A percentile compares a stretch with the other conserved stretches of the same genome.
Conservation (phyloP, 53 echinoderm and acorn worm genomes). For the Paelopatides confundens region DNA sequence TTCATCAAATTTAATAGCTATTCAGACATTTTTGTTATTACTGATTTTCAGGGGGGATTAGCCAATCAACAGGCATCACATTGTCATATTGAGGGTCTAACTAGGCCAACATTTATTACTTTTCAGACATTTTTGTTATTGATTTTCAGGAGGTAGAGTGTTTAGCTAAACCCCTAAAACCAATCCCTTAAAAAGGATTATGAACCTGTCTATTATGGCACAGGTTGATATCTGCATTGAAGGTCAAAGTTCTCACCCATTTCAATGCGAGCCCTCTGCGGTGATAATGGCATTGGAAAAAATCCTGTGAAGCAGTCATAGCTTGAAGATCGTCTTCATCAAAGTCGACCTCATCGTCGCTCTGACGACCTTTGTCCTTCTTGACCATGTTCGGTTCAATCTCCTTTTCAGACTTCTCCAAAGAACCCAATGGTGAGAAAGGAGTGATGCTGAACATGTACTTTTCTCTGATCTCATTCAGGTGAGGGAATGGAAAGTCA, state of each 20-base stretch:
- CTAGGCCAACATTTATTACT: no score
- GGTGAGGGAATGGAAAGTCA: slow-evolving; percentile 96
- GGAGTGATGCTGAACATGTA: slow-evolving; percentile 99
- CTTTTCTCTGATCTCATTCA: slow-evolving; percentile 98
- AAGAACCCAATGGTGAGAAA: slow-evolving; percentile 81
- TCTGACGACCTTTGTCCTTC: slow-evolving; percentile 70
- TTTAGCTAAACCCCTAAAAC: no score
- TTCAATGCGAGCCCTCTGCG: slow-evolving; percentile 56
- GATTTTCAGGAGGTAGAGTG: no score
- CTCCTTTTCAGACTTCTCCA: slow-evolving; percentile 76
- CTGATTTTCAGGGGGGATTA: no score
- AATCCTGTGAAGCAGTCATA: slow-evolving; percentile 92
- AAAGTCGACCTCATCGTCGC: slow-evolving; percentile 89
- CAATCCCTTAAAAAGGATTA: no score
- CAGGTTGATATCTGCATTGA: no score
- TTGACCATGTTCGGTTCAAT: slow-evolving; percentile 30
- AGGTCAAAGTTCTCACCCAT: neutral
- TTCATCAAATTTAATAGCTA: no score
- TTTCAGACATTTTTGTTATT: no score
- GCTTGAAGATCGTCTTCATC: slow-evolving; percentile 82
- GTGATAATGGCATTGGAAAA: slow-evolving; percentile 76
- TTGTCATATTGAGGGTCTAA: no score
- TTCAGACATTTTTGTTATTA: no score
- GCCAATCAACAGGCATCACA: no score
- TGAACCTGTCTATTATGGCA: no score